Conservation (phyloP, 2,888 invertebrate species). For the Pharmacophagus antenor region DNA sequence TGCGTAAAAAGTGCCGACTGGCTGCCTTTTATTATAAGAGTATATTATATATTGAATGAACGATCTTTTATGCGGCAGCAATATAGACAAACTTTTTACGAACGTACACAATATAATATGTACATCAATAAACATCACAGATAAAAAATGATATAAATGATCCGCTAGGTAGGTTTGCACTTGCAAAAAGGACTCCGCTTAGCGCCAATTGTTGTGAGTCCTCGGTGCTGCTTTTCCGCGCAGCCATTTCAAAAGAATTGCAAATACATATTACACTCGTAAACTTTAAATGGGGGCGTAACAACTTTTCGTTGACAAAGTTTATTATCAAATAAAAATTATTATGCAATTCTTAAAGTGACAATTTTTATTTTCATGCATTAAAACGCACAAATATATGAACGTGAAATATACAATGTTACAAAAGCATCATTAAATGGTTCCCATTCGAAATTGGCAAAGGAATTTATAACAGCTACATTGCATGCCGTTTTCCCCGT, state of each 20-base stretch:
- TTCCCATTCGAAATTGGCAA: background rate
- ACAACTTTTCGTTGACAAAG: no score
- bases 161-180: background rate
- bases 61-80: no score
- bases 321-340: no score
- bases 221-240: background rate
- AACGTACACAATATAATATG: background rate
- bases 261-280: no score
- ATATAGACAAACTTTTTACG: no score
- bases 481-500: background rate
- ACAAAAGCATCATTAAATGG: background rate
- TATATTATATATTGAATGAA: no score
- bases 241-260: background rate
- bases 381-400: background rate
- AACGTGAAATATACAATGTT: background rate
- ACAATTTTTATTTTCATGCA: background rate
- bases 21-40: no score
- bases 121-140: no score
- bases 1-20: no score
- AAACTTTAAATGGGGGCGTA: no score
- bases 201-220: background rate
- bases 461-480: background rate
- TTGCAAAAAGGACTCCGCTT: background rate
- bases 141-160: background rate
- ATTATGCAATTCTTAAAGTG: background rate